phyloP scores from a whole-genome alignment of 2,797 vertebrate species.

The Clamator glandarius region DNA sequence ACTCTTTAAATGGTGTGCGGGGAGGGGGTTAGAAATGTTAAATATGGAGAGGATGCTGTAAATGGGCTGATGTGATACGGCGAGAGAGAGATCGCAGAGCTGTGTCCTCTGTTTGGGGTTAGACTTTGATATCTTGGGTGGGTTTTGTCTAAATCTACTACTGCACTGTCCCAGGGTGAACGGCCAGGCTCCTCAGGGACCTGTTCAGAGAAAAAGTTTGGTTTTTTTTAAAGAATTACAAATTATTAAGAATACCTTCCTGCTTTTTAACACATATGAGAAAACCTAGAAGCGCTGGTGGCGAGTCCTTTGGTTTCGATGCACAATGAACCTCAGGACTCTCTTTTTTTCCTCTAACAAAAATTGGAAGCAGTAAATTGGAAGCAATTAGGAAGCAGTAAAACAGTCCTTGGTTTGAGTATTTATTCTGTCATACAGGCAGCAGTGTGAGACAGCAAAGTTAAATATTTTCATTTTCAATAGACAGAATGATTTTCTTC shows the following conservation, averaged over 20 bases:
- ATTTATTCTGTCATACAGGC: neutral
- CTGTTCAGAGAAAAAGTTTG: neutral
- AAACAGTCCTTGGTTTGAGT: neutral
- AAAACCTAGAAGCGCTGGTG: neutral
- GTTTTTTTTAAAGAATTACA: too few relatives aligned
- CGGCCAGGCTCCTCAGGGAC: accelerated
- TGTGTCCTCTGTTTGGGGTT: neutral
- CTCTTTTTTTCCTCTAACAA: neutral
- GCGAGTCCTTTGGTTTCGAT: neutral
- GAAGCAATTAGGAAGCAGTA: neutral
- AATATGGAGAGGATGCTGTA: neutral
- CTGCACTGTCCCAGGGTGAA: neutral
- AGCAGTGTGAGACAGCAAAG: neutral
- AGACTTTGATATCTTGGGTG: neutral
- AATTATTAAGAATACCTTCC: neutral
- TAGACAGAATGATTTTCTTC: neutral
- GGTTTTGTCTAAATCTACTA: neutral
- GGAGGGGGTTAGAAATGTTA: neutral
- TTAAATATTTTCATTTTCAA: neutral
- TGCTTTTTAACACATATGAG: neutral
- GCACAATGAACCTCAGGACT: neutral
- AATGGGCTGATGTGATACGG: neutral
- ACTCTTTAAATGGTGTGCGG: neutral
- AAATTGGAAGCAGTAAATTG: neutral
- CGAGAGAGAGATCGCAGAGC: neutral